phyloP scores from a whole-genome alignment of 2,888 invertebrate genomes.

The Ischnus inquisitorius region DNA sequence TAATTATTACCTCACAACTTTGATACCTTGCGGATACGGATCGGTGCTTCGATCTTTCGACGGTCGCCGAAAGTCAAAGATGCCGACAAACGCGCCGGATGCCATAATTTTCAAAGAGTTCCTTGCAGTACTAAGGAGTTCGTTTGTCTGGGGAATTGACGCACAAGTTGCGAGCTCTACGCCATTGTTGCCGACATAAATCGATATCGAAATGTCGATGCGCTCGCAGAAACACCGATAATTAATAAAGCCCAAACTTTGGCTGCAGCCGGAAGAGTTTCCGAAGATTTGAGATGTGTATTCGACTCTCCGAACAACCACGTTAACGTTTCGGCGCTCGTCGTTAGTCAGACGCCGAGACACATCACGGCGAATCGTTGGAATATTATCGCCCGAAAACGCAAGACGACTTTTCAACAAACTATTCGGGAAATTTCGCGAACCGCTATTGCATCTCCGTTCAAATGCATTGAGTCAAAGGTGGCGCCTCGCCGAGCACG shows the following conservation, averaged over 20 bases:
- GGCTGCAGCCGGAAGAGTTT: background rate
- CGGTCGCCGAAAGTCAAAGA: too few relatives aligned
- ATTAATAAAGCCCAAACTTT: background rate
- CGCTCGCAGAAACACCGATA: background rate
- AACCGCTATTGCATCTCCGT: too few relatives aligned
- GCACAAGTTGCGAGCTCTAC: background rate
- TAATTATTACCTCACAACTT: too few relatives aligned
- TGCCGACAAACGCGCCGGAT: too few relatives aligned
- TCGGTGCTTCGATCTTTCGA: too few relatives aligned
- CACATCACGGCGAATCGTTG: background rate
- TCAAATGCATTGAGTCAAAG: too few relatives aligned
- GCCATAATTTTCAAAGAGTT: too few relatives aligned
- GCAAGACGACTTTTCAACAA: background rate
- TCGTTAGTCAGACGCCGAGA: background rate
- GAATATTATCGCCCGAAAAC: background rate
- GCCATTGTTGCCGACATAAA: background rate
- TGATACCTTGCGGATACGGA: too few relatives aligned
- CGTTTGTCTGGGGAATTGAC: background rate
- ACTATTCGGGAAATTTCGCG: background rate
- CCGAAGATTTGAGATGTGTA: background rate
- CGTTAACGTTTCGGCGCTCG: background rate
- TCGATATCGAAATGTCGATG: background rate
- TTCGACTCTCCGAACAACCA: background rate
- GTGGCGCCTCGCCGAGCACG: too few relatives aligned
- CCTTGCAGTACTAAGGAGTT: too few relatives aligned